Evolutionary conservation across 2,888 invertebrate species (phyloP), one percentile per base, ranked within the genome.

Genomic region (Drosophila buzzatii): DNA sequence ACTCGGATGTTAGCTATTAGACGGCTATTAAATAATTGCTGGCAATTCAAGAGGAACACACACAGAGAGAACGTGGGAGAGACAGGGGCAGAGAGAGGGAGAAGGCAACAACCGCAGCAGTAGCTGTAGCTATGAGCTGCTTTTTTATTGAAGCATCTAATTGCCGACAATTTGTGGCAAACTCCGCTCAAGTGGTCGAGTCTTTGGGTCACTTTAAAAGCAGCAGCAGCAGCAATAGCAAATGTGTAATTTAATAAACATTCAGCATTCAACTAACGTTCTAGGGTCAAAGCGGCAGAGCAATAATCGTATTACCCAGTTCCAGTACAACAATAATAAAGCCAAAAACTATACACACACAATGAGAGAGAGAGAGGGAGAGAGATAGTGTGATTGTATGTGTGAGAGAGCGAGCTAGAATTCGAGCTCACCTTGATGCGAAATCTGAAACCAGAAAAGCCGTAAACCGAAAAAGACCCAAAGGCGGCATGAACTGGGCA

Each of bases 1-100:
- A 73, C 70, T 90, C 85, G 85, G 85, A 85, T 88, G 89, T 85
- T 83, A 63, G 90, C 85, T 85, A 85, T 90, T 85, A 85, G 90
- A 78, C 73, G 81, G 68, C 84, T 86, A 90, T 85, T 85, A 85
- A 90, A 85, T 85, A 86, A 86, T 86, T 90, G 90, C 90, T 69
- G 53, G 87, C 89, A 90, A 86, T 90, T 86, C 89, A 71, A 73
- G 86, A 81, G 69, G 69, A 70, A 53, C 60, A 82, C 65, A 67
- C 62, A 55, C 49, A 73, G 53, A 37, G 44, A 62, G 52, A 45
- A 12, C 23, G 5, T 14, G 8, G 8, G 57, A 33, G 5, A 31
- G n/a, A 23, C 9, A 55, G 55, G 69, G 47, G 37, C 44, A 64
- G 58, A 44, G 10, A 20, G 5, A 20, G 16, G 2, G 8, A 44